These are phyloP conservation scores for Geodia barretti DNA, from an alignment of 37 sponge, comb jelly and placozoan species.

Conservation along the genomic window DNA sequence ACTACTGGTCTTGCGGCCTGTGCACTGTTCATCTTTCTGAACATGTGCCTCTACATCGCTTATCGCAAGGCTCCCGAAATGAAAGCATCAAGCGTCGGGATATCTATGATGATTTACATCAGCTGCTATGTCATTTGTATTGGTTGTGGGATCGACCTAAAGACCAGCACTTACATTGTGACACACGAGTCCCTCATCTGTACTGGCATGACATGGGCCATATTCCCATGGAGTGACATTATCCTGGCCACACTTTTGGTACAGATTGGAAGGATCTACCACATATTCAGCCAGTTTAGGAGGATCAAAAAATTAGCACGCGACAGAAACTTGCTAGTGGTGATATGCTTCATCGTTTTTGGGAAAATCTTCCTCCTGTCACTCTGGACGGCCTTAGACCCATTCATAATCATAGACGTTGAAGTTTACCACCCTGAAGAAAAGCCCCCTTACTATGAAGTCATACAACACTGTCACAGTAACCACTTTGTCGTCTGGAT, in stretches of 20 bases:
- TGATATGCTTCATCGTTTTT: not conserved
- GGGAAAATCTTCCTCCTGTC: not conserved
- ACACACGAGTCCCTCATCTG: too few species aligned
- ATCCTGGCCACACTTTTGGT: not conserved
- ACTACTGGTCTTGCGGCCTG: not conserved
- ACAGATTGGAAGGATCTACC: not conserved
- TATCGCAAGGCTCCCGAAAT: not conserved
- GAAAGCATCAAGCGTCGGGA: not conserved
- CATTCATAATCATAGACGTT: not conserved
- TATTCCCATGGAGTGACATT: not conserved
- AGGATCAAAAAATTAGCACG: too few species aligned
- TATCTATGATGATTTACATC: not conserved
- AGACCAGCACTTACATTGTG: too few species aligned
- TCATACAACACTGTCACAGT: not conserved
- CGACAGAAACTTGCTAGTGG: not conserved
- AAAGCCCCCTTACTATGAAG: not conserved
- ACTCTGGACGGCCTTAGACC: not conserved
- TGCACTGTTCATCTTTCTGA: not conserved
- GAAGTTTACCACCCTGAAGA: not conserved
- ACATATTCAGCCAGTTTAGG: not conserved
- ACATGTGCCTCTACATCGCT: not conserved
- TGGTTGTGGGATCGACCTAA: not conserved
- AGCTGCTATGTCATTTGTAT: not conserved
- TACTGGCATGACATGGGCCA: not conserved
- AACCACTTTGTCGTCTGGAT: not conserved